Conservation (phyloP, 2,888 invertebrate genomes). For the Minunthozetes semirufus region DNA sequence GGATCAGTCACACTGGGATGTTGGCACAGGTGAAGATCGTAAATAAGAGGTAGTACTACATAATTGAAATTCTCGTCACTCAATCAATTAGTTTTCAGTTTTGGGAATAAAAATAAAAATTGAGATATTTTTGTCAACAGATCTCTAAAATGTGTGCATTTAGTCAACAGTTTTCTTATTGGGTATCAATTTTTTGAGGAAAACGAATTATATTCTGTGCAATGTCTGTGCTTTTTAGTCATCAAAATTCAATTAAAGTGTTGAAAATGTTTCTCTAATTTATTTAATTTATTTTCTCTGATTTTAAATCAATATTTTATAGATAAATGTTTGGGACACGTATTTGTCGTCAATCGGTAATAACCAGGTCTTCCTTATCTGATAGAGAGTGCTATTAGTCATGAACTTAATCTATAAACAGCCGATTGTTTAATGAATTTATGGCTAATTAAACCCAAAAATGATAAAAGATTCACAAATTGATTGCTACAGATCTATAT, state of each 20-base stretch:
- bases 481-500: too few relatives aligned
- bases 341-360: too few relatives aligned
- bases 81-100: constrained; percentile 1
- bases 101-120: neutral
- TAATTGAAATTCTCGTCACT: constrained; percentile 12
- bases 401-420: too few relatives aligned
- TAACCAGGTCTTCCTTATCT: too few relatives aligned
- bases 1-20: neutral
- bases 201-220: neutral
- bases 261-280: neutral
- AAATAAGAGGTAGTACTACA: neutral
- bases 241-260: neutral
- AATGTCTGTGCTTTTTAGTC: neutral
- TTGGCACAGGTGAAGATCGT: neutral
- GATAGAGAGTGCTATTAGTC: too few relatives aligned
- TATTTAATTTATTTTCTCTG: too few relatives aligned
- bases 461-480: too few relatives aligned
- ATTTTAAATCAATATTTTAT: too few relatives aligned
- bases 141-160: neutral
- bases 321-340: too few relatives aligned
- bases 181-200: neutral
- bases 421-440: too few relatives aligned
- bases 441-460: too few relatives aligned
- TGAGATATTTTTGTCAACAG: constrained; percentile 9
- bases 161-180: neutral